A percentile compares a stretch with the other conserved stretches of the same genome.
phyloP scores from a whole-genome alignment of 37 sponge, comb jelly and placozoan species.

The Corticium candelabrum region DNA sequence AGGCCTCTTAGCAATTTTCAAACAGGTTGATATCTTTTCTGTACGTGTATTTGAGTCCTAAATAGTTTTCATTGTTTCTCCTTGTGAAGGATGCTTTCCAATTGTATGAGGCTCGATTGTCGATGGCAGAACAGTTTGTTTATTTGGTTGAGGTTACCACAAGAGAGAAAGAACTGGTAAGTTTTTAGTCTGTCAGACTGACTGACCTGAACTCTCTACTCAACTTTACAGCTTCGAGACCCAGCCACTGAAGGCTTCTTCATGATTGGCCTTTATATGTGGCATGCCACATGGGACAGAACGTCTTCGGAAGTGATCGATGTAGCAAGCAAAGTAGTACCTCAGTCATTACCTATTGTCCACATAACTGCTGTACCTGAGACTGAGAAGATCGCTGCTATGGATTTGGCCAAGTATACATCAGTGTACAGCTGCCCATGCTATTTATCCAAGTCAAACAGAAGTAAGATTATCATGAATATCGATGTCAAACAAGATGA shows the following conservation, averaged over 20 bases:
- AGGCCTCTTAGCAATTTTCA: slow-evolving; percentile 40
- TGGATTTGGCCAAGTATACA: background rate
- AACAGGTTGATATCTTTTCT: slow-evolving; percentile 67
- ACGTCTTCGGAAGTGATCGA: background rate
- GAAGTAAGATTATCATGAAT: background rate
- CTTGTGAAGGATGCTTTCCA: slow-evolving; percentile 30
- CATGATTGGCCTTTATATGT: slow-evolving; percentile 54
- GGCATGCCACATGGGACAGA: slow-evolving; percentile 66
- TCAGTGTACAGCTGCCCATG: background rate
- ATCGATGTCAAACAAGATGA: background rate
- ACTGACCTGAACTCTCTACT: background rate
- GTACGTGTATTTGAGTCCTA: no score
- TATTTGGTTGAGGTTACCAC: slow-evolving; percentile 52
- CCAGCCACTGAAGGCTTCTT: slow-evolving; percentile 67
- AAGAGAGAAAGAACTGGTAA: slow-evolving; percentile 79
- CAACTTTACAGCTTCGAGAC: slow-evolving; percentile 59
- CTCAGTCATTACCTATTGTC: background rate
- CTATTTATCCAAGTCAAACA: background rate
- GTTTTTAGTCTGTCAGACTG: background rate
- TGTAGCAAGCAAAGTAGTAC: background rate
- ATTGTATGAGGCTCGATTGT: slow-evolving; percentile 8
- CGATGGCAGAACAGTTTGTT: slow-evolving; percentile 28
- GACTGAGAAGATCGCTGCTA: background rate
- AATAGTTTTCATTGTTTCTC: no score
- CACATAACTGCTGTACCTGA: background rate